A percentile compares a stretch with the other conserved stretches of the same genome.
Evolutionary conservation across 2,888 invertebrate species (phyloP).

Genomic region (Dryococelus australis): DNA sequence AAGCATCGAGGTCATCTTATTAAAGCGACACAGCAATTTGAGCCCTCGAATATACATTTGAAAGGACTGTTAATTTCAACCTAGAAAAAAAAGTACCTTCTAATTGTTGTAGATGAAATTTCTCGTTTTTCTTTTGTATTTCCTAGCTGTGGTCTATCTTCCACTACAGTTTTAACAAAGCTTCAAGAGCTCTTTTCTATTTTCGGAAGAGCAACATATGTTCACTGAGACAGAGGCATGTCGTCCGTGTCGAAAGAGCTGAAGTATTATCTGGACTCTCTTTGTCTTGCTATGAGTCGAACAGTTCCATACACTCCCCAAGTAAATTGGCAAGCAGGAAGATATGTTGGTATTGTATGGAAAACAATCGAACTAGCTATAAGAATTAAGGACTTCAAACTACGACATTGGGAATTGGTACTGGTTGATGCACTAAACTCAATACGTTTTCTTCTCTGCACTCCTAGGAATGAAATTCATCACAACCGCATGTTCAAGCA

Average conservation of each 20-base stretch:
- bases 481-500: conserved; percentile 40
- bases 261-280: neutral
- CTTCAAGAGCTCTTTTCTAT: neutral
- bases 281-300: neutral
- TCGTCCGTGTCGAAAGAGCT: neutral
- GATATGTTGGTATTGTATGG: conserved; percentile 19
- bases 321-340: conserved; percentile 23
- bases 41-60: neutral
- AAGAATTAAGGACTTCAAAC: neutral
- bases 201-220: neutral
- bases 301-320: neutral
- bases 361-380: conserved; percentile 26
- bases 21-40: neutral
- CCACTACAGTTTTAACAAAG: neutral
- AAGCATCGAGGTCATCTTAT: neutral
- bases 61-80: neutral
- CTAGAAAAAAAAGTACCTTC: neutral
- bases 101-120: neutral
- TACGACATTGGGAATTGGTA: conserved; percentile 13
- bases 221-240: neutral
- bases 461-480: conserved; percentile 33
- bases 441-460: conserved; percentile 34
- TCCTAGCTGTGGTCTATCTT: neutral
- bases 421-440: conserved; percentile 19
- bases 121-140: neutral